phyloP scores from a whole-genome alignment of 2,888 invertebrate species.

The Euphydryas editha region DNA sequence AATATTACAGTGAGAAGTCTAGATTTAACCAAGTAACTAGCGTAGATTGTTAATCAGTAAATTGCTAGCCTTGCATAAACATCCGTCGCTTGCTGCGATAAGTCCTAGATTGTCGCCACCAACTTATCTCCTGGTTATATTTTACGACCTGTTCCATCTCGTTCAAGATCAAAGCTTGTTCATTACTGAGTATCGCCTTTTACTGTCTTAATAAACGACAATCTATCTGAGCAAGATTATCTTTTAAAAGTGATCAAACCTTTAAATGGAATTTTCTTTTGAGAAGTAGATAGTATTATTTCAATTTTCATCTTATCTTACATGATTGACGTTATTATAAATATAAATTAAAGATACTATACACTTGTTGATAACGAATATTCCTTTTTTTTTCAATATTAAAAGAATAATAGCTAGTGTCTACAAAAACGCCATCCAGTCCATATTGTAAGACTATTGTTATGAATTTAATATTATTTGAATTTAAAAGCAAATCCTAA shows the following conservation, averaged over 20 bases:
- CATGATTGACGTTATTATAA: not conserved
- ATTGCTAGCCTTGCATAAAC: constrained; percentile 63
- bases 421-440: no score
- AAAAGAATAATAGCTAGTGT: no score
- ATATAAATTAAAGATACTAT: not conserved
- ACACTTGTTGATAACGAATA: not conserved
- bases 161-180: constrained; percentile 36
- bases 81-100: constrained; percentile 71
- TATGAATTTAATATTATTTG: no score
- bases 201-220: not conserved
- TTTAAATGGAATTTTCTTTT: not conserved
- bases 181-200: not conserved
- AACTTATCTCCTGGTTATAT: constrained; percentile 57
- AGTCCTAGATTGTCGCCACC: constrained; percentile 51
- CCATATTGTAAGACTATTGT: no score
- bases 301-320: constrained; percentile 3
- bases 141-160: constrained; percentile 46
- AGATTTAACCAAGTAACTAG: constrained; percentile 2
- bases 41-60: constrained; percentile 41
- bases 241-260: not conserved
- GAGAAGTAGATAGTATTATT: not conserved
- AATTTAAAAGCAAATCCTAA: not conserved
- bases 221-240: not conserved
- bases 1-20: not conserved
- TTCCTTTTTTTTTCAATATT: not conserved